Conservation (phyloP, 2,888 invertebrate species). For the Trichacis sp. region DNA sequence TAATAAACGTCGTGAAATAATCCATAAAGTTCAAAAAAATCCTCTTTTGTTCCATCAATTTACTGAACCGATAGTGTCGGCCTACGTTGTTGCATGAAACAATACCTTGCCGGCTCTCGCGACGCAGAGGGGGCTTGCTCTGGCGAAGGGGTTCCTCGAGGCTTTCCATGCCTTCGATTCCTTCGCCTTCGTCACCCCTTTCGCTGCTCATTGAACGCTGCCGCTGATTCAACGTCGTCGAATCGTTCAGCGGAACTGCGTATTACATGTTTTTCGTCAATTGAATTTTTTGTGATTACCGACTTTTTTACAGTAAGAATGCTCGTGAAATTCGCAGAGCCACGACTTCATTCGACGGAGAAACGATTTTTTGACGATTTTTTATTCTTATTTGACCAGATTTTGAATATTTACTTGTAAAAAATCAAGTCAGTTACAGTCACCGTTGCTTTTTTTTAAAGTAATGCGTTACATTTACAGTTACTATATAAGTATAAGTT, state of each 20-base stretch:
- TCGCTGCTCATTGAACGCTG: slow-evolving; percentile 77
- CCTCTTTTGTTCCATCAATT: too few species aligned
- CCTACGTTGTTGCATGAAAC: slow-evolving; percentile 42
- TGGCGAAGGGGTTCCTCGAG: slow-evolving; percentile 76
- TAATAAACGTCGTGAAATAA: too few species aligned
- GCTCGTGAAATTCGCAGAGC: neutral
- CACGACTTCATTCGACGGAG: too few species aligned
- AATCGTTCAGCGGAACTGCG: slow-evolving; percentile 77
- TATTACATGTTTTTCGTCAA: slow-evolving; percentile 31
- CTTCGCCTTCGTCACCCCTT: slow-evolving; percentile 72
- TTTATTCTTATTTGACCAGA: too few species aligned
- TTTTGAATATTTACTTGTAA: too few species aligned
- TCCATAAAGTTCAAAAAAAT: too few species aligned
- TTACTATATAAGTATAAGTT: too few species aligned
- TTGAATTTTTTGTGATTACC: neutral
- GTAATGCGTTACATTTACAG: too few species aligned
- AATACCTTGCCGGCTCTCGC: slow-evolving; percentile 77
- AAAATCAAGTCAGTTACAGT: too few species aligned
- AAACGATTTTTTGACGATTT: too few species aligned
- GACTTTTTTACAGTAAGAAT: neutral
- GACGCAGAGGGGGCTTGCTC: slow-evolving; percentile 69
- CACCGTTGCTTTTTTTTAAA: too few species aligned
- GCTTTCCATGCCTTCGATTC: slow-evolving; percentile 69
- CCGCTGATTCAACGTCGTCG: slow-evolving; percentile 73
- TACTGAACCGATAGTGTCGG: too few species aligned